Percentiles rank a stretch among this genome's conserved stretches.
These are phyloP conservation scores for Drosophila sproati DNA, from an alignment of 1,140 invertebrate genomes.

Conservation along the genomic window DNA sequence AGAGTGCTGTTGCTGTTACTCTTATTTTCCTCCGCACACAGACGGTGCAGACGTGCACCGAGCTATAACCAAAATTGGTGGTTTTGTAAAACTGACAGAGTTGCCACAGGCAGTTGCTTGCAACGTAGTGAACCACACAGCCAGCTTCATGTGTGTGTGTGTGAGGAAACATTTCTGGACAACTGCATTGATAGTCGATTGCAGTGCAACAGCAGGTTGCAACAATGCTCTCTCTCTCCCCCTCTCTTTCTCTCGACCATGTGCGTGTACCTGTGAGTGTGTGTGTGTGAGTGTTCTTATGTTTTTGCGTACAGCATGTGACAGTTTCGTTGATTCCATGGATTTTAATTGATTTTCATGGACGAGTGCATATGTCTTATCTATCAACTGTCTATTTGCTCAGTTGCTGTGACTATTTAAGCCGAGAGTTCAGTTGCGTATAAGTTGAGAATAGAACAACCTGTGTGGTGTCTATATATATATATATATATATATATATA, in stretches of 20 bases:
- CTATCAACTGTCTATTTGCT: conserved; percentile 60
- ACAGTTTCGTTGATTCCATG: conserved; percentile 60
- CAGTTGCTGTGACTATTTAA: conserved; percentile 20
- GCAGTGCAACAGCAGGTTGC: conserved; percentile 58
- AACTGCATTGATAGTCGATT: conserved; percentile 76
- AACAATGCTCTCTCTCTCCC: conserved; percentile 24
- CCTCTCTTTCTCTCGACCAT: background rate
- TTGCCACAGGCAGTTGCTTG: conserved; percentile 47
- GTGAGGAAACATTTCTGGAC: conserved; percentile 48
- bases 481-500: background rate
- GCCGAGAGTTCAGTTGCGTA: background rate
- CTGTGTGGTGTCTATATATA: conserved; percentile 2
- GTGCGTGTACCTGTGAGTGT: conserved; percentile 17
- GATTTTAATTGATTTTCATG: conserved; percentile 84
- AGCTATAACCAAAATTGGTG: conserved; percentile 74
- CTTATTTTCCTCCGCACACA: background rate
- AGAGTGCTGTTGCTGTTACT: background rate
- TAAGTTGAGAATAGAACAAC: background rate
- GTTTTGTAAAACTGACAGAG: conserved; percentile 74
- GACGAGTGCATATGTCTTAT: conserved; percentile 75
- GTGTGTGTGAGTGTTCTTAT: conserved; percentile 16
- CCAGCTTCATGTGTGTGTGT: conserved; percentile 18
- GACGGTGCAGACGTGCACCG: conserved; percentile 31
- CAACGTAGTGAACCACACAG: conserved; percentile 18
- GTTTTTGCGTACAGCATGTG: conserved; percentile 25